Evolutionary conservation across 2,797 vertebrate genomes (phyloP).

Genomic region (Tamandua tetradactyla): DNA sequence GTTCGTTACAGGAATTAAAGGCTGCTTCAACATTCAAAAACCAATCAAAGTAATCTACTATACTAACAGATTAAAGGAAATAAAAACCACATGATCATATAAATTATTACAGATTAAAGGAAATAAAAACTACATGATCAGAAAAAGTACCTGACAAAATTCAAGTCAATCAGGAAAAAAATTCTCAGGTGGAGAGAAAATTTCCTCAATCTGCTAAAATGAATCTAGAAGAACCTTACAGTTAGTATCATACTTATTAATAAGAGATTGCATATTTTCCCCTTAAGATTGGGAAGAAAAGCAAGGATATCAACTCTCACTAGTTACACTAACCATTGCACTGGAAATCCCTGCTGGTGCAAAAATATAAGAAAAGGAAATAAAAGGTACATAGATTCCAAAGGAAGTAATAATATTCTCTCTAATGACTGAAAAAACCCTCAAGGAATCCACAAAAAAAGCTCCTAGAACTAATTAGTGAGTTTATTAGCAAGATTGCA

Average conservation of each 20-base stretch:
- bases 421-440: not conserved
- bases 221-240: not conserved
- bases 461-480: not conserved
- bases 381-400: not conserved
- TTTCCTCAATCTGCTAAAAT: not conserved
- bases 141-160: not conserved
- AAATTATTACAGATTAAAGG: not conserved
- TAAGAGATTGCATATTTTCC: not conserved
- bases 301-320: not conserved
- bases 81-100: slow-evolving; percentile 13
- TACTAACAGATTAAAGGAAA: not conserved
- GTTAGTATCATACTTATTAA: not conserved
- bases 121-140: slow-evolving; percentile 37
- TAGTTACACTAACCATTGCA: not conserved
- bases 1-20: not conserved
- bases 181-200: not conserved
- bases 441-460: not conserved
- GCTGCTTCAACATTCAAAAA: not conserved
- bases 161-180: not conserved
- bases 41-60: not conserved
- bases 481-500: not conserved
- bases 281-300: not conserved
- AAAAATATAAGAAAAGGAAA: not conserved
- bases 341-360: not conserved
- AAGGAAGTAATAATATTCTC: slow-evolving; percentile 33